Conservation (phyloP, 2,888 invertebrate genomes). For the Cryptocephalus moraei region DNA sequence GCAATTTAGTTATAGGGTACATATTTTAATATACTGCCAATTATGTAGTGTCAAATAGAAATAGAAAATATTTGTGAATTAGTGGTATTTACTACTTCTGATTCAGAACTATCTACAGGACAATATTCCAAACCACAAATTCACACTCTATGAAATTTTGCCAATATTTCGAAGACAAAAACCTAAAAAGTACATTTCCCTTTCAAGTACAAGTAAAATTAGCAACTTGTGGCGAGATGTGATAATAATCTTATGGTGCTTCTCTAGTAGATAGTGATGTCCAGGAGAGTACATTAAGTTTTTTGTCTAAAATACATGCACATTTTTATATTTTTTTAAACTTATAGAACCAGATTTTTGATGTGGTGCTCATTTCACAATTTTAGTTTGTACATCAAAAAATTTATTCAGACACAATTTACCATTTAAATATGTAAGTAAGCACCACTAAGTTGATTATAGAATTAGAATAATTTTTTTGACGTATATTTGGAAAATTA, state of each 20-base stretch:
- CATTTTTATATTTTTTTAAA: too few species aligned
- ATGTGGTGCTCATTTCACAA: too few species aligned
- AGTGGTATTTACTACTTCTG: conserved; percentile 27
- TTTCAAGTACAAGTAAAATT: conserved; percentile 3
- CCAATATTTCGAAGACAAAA: neutral
- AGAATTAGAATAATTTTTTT: too few species aligned
- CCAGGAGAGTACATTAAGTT: conserved; percentile 1
- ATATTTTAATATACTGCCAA: conserved; percentile 35
- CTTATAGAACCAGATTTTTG: too few species aligned
- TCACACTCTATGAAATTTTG: neutral
- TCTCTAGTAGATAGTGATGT: conserved; percentile 18
- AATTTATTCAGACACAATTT: too few species aligned
- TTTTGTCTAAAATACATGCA: too few species aligned
- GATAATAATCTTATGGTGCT: conserved; percentile 21
- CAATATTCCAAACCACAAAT: conserved; percentile 25
- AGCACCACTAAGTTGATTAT: too few species aligned
- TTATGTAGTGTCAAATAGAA: conserved; percentile 36
- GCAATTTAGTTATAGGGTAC: conserved; percentile 32
- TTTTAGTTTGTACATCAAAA: too few species aligned
- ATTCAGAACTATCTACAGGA: conserved; percentile 32
- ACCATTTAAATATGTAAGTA: too few species aligned
- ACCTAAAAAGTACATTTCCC: conserved; percentile 1
- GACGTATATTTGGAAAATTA: too few species aligned
- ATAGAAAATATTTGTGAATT: conserved; percentile 29
- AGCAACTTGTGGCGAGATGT: conserved; percentile 18